Evolutionary conservation across 1,140 invertebrate species (phyloP), one percentile per base, ranked within the genome.

Genomic region (Diabrotica undecimpunctata): DNA sequence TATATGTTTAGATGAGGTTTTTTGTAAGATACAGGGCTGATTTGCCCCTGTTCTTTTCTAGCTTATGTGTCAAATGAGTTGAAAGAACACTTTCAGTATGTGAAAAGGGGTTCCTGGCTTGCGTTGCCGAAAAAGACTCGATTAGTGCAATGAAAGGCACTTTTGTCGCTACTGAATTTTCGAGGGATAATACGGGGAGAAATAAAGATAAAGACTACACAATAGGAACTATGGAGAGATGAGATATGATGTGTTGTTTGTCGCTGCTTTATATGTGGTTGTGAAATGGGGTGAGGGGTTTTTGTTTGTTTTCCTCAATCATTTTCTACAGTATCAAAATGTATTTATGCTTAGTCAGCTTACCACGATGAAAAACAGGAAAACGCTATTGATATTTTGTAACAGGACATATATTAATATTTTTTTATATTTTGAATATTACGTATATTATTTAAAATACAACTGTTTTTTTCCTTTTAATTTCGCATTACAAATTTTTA

Each of bases 111-210:
- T 8, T 8, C n/a, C 41, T 46, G 41, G 41, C 41, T 46, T n/a
- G 41, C n/a, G 41, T 46, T 46, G 41, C 41, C 41, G 41, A 46
- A 46, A 46, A 46, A 46, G 41, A 46, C 41, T 46, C 41, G 41
- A 46, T 46, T 46, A 46, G 41, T 46, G 41, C 41, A 46, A 46
- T 46, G 41, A 46, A 46, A 46, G 6, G 41, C 41, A 46, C 41
- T 46, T 46, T 46, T 46, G 41, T 46, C 41, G 41, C n/a, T n/a
- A 8, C 41, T n/a, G 41, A 46, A 46, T 46, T 46, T 46, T 46
- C 41, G 41, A 46, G 41, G 41, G 41, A 46, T 46, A 46, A 46
- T 46, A n/a, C 41, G 8, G 41, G n/a, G n/a, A 46, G 41, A 8
- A n/a, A 46, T 46, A n/a, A 46, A 10, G 41, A 46, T 46, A 46